Base-by-base conservation (phyloP, 92 coral and sea anemone genomes). In the Actinostola sp. region DNA sequence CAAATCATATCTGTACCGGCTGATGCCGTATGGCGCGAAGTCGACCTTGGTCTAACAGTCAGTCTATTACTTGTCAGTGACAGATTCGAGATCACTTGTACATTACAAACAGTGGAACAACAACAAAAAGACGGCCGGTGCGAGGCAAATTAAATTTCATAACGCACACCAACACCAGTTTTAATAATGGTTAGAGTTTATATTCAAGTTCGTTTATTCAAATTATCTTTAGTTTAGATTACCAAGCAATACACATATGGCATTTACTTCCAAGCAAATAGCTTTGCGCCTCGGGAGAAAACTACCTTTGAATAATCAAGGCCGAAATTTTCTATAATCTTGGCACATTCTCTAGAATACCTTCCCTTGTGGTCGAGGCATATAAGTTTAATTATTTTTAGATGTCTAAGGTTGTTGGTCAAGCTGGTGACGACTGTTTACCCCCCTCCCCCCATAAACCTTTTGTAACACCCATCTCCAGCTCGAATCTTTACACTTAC, bases 291-390 rank as follows among this genome's bases (percentile, higher is more conserved):
- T 68, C 35, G 43, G 74, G 74, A 68, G 32, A 36, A 50, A 68
- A 9, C 15, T 29, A n/a, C 15, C 33, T 33, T 11, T 42, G 45
- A 67, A 33, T 51, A 48, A 43, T 31, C 23, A 9, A 11, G 21
- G n/a, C n/a, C n/a, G n/a, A 30, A 49, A 68, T 68, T 68, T 68
- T 50, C 61, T 52, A 28, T 68, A 51, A 68, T 68, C 46, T 68
- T 50, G 48, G 11, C 48, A 36, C 14, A 50, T 50, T 48, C 25
- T 68, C 1, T 23, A 68, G 33, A 68, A 19, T n/a, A 16, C 17
- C 57, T 30, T 68, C 34, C n/a, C 74, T 68, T 68, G 74, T 39
- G 74, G 74, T 68, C 74, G 16, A 19, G 29, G 58, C 20, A 25
- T 14, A 51, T 33, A 68, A 62, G n/a, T 34, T 29, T 50, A 68